Conservation (phyloP, 2,797 vertebrate species). For the Simalia tracyae region DNA sequence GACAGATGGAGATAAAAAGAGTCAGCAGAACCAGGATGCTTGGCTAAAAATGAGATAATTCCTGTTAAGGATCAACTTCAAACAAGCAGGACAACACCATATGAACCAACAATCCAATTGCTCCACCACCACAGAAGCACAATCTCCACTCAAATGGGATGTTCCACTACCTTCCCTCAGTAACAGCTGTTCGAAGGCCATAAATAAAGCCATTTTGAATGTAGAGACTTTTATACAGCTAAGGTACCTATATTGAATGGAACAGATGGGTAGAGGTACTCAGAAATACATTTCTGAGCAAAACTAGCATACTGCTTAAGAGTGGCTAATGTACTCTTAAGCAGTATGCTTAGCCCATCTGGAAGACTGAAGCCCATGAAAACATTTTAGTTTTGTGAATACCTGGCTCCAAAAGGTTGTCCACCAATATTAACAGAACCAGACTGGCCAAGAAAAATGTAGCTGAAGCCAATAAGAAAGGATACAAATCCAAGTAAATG, state of each 20-base stretch:
- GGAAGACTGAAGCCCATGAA: background rate
- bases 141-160: background rate
- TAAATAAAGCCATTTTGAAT: background rate
- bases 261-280: background rate
- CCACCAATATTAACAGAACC: background rate
- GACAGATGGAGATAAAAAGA: background rate
- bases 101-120: background rate
- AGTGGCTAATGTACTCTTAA: background rate
- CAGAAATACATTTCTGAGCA: background rate
- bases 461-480: background rate
- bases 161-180: background rate
- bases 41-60: background rate
- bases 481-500: background rate
- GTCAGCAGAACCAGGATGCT: background rate
- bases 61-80: background rate
- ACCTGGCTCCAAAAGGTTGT: background rate
- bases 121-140: background rate
- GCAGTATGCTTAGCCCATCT: background rate
- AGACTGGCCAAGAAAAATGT: background rate
- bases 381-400: background rate
- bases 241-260: background rate
- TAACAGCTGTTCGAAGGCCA: background rate
- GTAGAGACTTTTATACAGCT: background rate
- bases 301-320: background rate
- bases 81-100: background rate